phyloP scores from a whole-genome alignment of 2,797 vertebrate genomes.

The Schizothorax lantsangensis region DNA sequence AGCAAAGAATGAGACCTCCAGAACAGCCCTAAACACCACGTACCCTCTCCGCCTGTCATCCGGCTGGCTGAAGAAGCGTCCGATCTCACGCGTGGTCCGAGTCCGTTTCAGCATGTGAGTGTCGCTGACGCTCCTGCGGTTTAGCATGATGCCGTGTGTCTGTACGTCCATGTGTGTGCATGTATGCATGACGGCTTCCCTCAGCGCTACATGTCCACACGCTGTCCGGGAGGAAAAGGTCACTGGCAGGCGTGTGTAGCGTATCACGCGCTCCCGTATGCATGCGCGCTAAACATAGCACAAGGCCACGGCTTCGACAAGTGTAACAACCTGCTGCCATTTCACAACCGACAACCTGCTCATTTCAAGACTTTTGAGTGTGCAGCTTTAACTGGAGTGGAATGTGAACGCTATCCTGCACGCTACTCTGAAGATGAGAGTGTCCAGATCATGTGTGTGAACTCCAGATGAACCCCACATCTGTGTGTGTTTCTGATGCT shows the following conservation, averaged over 20 bases:
- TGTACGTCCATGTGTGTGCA: slow-evolving; percentile 23
- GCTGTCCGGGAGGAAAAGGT: slow-evolving; percentile 42
- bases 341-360: not conserved
- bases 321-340: slow-evolving; percentile 21
- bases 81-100: slow-evolving; percentile 29
- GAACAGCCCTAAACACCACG: slow-evolving; percentile 6
- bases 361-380: not conserved
- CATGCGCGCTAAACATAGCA: slow-evolving; percentile 58
- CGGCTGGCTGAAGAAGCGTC: slow-evolving; percentile 58
- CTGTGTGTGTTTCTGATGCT: slow-evolving; percentile 6
- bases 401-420: not conserved
- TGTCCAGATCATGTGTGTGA: not conserved
- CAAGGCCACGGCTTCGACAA: slow-evolving; percentile 5
- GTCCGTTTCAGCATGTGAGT: slow-evolving; percentile 27
- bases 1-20: not conserved
- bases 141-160: slow-evolving; percentile 32
- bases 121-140: slow-evolving; percentile 19
- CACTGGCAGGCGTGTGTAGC: slow-evolving; percentile 33
- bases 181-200: slow-evolving; percentile 23
- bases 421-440: not conserved
- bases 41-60: slow-evolving; percentile 54
- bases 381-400: not conserved
- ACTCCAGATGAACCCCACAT: slow-evolving; percentile 16
- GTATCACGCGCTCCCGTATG: slow-evolving; percentile 48
- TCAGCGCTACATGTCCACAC: slow-evolving; percentile 28